These are phyloP conservation scores for Hirtodrosophila alboralis DNA, from an alignment of 2,888 invertebrate genomes.

Conservation along the genomic window DNA sequence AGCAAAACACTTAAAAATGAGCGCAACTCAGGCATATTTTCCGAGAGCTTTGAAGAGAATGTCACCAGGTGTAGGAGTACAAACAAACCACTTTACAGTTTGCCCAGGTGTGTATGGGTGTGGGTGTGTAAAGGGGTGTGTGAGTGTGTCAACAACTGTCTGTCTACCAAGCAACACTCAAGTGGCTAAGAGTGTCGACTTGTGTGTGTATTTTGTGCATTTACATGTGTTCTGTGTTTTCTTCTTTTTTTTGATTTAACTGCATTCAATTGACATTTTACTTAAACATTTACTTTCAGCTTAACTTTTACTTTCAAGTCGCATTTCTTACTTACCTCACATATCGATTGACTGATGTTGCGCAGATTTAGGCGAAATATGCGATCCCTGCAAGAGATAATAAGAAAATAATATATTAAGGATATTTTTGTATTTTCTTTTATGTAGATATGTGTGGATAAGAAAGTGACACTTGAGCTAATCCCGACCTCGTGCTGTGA, in stretches of 20 bases:
- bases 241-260: constrained; percentile 7
- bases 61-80: constrained; percentile 38
- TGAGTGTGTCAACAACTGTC: constrained; percentile 54
- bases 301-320: constrained; percentile 15
- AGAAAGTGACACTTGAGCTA: constrained; percentile 60
- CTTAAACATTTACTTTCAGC: constrained; percentile 21
- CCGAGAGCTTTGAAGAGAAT: constrained; percentile 19
- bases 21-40: constrained; percentile 17
- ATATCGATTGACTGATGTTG: constrained; percentile 88
- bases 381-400: constrained; percentile 86
- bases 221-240: constrained; percentile 40
- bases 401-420: constrained; percentile 45
- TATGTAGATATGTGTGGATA: constrained; percentile 6
- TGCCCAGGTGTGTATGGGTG: constrained; percentile 36
- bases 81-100: constrained; percentile 44
- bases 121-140: constrained; percentile 3
- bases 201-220: constrained; percentile 39
- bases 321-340: constrained; percentile 88
- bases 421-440: background rate
- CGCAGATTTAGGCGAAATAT: constrained; percentile 87
- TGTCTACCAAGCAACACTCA: constrained; percentile 49
- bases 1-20: constrained; percentile 10
- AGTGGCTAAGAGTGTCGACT: constrained; percentile 49
- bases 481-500: constrained; percentile 67
- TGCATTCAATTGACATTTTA: constrained; percentile 41